These are phyloP conservation scores for Nemotelus pantherinus DNA, from an alignment of 2,888 invertebrate species.

Conservation along the genomic window DNA sequence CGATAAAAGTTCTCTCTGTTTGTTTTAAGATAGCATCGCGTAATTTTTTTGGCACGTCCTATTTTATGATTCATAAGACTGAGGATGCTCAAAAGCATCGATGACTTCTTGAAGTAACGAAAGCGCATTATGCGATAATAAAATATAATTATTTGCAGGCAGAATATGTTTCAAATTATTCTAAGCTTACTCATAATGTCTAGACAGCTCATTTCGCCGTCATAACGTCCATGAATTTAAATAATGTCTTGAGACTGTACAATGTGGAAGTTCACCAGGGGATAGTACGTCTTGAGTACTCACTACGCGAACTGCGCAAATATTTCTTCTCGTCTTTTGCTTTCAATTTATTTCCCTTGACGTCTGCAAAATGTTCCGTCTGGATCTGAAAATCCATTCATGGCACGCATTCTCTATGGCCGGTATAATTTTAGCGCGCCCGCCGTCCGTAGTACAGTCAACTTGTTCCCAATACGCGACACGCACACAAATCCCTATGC, in stretches of 20 bases:
- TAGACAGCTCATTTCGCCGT: no score
- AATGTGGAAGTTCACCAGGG: neutral
- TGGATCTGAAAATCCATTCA: constrained; percentile 26
- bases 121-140: no score
- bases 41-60: no score
- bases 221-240: no score
- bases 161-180: no score
- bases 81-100: no score
- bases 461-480: constrained; percentile 33
- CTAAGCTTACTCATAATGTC: no score
- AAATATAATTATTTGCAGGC: no score
- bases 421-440: constrained; percentile 9
- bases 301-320: constrained; percentile 16
- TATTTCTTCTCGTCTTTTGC: neutral
- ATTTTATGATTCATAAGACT: no score
- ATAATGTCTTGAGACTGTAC: neutral
- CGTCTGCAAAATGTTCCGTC: constrained; percentile 16
- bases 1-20: no score
- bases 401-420: constrained; percentile 20
- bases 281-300: neutral
- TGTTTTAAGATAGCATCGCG: no score
- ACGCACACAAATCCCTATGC: constrained; percentile 2
- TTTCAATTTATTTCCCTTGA: neutral
- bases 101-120: no score
- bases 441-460: constrained; percentile 23